Evolutionary conservation across 1,140 invertebrate species (phyloP), one percentile per base, ranked within the genome.

Genomic region (Scaptodrosophila lebanonensis): DNA sequence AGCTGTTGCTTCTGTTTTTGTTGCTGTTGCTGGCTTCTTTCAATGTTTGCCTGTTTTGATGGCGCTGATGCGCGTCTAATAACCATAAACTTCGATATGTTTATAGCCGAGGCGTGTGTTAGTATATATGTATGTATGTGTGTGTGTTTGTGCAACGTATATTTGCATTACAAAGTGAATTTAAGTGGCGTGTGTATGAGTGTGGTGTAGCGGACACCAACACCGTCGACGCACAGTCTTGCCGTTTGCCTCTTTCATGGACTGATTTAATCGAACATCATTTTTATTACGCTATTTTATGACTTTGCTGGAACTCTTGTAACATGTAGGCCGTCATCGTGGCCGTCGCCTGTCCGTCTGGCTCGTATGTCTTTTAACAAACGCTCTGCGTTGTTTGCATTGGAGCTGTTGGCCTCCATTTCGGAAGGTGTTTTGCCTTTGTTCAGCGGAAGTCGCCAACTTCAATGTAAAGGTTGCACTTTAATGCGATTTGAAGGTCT

Each of bases 151-250:
- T 62, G 38, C 35, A 64, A n/a, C 8, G 22, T 47, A 57, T 76
- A 77, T 77, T 77, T 77, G 73, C 73, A 77, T 77, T 77, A 68
- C 75, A 77, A 77, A 79, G 68, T 72, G 75, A 69, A 67, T 68
- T 68, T 79, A 49, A 65, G 65, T 60, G 49, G 22, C 22, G 3
- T 25, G 22, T 8, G 8, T 25, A 25, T 25, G 3, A 8, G 3
- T 25, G 22, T n/a, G n/a, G 22, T 25, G 3, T 25, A n/a, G n/a
- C n/a, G n/a, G n/a, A n/a, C n/a, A n/a, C n/a, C n/a, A n/a, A n/a
- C n/a, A n/a, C n/a, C n/a, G n/a, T n/a, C n/a, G n/a, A n/a, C n/a
- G n/a, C n/a, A n/a, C n/a, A n/a, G n/a, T n/a, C n/a, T n/a, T n/a
- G n/a, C n/a, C 11, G 16, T 17, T 16, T 16, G 17, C 11, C 4